Evolutionary conservation across 1,140 invertebrate genomes (phyloP).

Genomic region (Lucilia sericata): DNA sequence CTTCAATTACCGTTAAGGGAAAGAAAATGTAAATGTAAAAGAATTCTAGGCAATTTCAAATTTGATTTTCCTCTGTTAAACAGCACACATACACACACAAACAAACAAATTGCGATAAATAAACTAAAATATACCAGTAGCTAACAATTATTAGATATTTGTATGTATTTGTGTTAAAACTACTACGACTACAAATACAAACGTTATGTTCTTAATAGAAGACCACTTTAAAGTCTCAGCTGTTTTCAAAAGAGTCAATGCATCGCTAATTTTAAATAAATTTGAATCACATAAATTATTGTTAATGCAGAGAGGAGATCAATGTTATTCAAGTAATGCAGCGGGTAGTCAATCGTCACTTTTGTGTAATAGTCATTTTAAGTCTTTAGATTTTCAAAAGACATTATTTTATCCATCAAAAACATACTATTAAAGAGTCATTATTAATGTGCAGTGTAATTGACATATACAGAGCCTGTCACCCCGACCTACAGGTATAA

Average conservation of each 20-base stretch:
- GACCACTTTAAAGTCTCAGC: neutral
- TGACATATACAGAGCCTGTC: no score
- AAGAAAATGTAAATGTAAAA: neutral
- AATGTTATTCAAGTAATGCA: neutral
- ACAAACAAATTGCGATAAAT: neutral
- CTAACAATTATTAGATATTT: neutral
- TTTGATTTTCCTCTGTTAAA: neutral
- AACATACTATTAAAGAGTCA: no score
- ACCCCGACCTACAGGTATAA: no score
- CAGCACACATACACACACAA: neutral
- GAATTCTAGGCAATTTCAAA: constrained; percentile 8
- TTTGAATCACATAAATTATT: no score
- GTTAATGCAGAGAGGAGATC: no score
- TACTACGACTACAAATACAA: neutral
- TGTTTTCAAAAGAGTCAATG: neutral
- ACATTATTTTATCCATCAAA: neutral
- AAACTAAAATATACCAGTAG: neutral
- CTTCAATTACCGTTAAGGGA: neutral
- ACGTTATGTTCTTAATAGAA: neutral
- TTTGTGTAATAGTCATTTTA: no score
- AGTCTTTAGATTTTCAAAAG: no score
- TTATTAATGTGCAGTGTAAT: no score
- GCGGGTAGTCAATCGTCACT: neutral
- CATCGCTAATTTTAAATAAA: neutral
- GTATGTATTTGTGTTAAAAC: neutral